Conservation (phyloP, 1,140 invertebrate genomes). For the Drosophila funebris region DNA sequence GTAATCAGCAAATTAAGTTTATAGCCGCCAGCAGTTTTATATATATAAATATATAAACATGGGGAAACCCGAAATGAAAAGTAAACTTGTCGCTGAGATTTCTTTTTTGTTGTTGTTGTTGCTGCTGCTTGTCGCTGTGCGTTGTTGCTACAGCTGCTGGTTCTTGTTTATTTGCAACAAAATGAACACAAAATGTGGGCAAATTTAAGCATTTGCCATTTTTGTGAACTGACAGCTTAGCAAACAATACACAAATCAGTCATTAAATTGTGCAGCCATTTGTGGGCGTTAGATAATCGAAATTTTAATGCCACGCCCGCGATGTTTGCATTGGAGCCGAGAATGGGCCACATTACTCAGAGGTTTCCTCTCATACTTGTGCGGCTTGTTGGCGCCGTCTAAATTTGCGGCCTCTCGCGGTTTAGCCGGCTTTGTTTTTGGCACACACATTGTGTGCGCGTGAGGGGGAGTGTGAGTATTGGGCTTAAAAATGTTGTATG, state of each 20-base stretch:
- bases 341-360: slow-evolving; percentile 54
- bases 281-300: slow-evolving; percentile 58
- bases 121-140: background rate
- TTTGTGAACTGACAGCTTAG: slow-evolving; percentile 26
- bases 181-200: slow-evolving; percentile 19
- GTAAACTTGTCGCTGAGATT: slow-evolving; percentile 43
- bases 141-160: background rate
- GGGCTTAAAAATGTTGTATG: background rate
- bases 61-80: slow-evolving; percentile 37
- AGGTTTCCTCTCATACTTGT: background rate
- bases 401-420: slow-evolving; percentile 65
- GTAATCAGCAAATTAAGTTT: slow-evolving; percentile 77
- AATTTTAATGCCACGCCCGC: slow-evolving; percentile 54
- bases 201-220: slow-evolving; percentile 44
- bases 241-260: slow-evolving; percentile 63
- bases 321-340: slow-evolving; percentile 41
- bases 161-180: slow-evolving; percentile 7
- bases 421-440: slow-evolving; percentile 50
- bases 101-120: background rate
- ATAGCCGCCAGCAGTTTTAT: slow-evolving; percentile 55
- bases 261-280: slow-evolving; percentile 62
- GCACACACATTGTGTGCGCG: slow-evolving; percentile 19
- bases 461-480: slow-evolving; percentile 7
- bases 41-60: slow-evolving; percentile 29
- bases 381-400: slow-evolving; percentile 32